Percentiles rank a stretch among this genome's conserved stretches.
Conservation (phyloP, 1,140 invertebrate species). For the Anoplolepis gracilipes region DNA sequence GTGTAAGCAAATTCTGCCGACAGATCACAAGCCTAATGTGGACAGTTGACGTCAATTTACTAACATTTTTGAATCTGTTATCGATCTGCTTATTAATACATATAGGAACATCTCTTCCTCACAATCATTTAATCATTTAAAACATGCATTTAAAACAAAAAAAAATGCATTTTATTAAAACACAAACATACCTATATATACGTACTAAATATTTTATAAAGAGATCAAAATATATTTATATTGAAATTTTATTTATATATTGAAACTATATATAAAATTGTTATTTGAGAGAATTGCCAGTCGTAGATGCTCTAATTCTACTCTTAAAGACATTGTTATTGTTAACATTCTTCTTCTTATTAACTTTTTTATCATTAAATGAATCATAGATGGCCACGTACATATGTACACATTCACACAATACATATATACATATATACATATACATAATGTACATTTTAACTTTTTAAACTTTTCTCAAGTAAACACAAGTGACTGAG, state of each 20-base stretch:
- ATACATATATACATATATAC: constrained; percentile 65
- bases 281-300: constrained; percentile 83
- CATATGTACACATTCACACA: constrained; percentile 67
- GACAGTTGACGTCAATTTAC: too few species aligned
- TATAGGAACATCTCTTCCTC: too few species aligned
- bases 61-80: too few species aligned
- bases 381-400: constrained; percentile 63
- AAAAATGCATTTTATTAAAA: too few species aligned
- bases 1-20: too few species aligned
- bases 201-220: constrained; percentile 59
- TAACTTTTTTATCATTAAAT: constrained; percentile 81
- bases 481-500: constrained; percentile 71
- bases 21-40: too few species aligned
- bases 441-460: constrained; percentile 74
- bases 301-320: constrained; percentile 83
- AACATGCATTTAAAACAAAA: too few species aligned
- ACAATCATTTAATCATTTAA: too few species aligned
- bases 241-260: constrained; percentile 75
- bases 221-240: constrained; percentile 61
- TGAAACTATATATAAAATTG: constrained; percentile 81
- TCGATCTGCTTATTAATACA: too few species aligned
- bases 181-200: too few species aligned
- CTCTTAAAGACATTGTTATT: constrained; percentile 83
- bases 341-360: constrained; percentile 84
- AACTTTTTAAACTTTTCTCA: constrained; percentile 79